Evolutionary conservation across 2,888 invertebrate species (phyloP), one percentile per base, ranked within the genome.

Genomic region (Drosophila prolongata): DNA sequence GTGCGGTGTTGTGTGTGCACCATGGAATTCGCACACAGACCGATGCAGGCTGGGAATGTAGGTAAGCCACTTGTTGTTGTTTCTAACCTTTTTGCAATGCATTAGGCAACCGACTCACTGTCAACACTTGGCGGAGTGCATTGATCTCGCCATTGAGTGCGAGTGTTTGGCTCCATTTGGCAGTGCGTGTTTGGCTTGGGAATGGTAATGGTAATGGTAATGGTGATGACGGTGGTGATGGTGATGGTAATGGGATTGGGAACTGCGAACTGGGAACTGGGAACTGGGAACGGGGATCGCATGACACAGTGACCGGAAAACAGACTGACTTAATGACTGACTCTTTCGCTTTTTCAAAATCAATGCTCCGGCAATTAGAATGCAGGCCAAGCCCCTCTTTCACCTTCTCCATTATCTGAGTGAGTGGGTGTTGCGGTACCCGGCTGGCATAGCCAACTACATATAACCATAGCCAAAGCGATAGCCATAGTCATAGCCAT

Each of bases 241-340:
- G 14, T 13, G 35, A 6, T 11, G 24, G 14, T 35, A 35, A 5
- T 9, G 19, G 19, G 35, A 50, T 10, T 60, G 27, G 44, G 9
- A 38, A 13, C 34, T 24, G 47, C 40, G 11, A 16, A 34, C 3
- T 34, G 16, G 9, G n/a, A 6, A 34, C 34, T 19, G 47, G 30
- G 11, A 16, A 34, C 3, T 34, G 16, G 5, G 35, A 14, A 16
- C 43, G 66, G 67, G 74, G 53, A 70, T 81, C 60, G 80, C 78
- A 80, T 88, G 84, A 83, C 68, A 88, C 89, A 90, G 87, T 90
- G 90, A 89, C 90, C 90, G 86, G 85, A 78, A 90, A 90, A 89
- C 86, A 76, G 87, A 87, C 80, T 91, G 90, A 85, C 90, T 90
- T 80, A 90, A 90, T 91, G 89, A 89, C 91, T 89, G 91, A 90